Conservation (phyloP, 2,113 vertebrate species). For the Oxygymnocypris stewartii region DNA sequence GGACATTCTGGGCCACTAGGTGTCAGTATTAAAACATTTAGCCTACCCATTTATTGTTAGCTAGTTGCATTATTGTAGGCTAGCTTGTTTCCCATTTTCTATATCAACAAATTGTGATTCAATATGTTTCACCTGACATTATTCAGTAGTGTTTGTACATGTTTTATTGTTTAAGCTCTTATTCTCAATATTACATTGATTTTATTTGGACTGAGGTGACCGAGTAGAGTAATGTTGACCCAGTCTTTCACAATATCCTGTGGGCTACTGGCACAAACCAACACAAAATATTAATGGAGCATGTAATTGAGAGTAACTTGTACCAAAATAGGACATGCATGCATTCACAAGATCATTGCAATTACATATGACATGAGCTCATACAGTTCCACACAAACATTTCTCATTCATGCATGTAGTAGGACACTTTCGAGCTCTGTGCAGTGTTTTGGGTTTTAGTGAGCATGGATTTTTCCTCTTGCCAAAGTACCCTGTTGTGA, state of each 20-base stretch:
- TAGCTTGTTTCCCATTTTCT: background rate
- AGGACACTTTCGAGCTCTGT: background rate
- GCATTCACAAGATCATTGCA: background rate
- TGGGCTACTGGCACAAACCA: background rate
- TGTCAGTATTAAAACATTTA: slow-evolving; percentile 9
- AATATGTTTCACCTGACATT: background rate
- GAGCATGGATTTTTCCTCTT: slow-evolving; percentile 40
- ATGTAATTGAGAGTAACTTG: background rate
- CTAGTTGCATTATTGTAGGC: background rate
- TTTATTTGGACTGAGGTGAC: background rate
- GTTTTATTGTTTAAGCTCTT: background rate
- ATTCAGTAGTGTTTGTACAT: background rate
- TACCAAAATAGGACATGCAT: background rate
- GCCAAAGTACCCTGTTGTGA: slow-evolving; percentile 10
- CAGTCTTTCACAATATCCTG: background rate
- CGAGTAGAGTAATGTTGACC: background rate
- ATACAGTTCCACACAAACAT: background rate
- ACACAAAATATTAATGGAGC: background rate
- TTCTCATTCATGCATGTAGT: slow-evolving; percentile 20
- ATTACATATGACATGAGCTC: background rate
- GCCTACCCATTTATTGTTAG: background rate
- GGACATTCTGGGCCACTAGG: background rate
- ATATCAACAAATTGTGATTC: background rate
- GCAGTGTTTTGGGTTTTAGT: slow-evolving; percentile 35
- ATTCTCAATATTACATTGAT: background rate